Evolutionary conservation across 1,140 invertebrate genomes (phyloP), one percentile per base, ranked within the genome.

Genomic region (Wasmannia auropunctata): DNA sequence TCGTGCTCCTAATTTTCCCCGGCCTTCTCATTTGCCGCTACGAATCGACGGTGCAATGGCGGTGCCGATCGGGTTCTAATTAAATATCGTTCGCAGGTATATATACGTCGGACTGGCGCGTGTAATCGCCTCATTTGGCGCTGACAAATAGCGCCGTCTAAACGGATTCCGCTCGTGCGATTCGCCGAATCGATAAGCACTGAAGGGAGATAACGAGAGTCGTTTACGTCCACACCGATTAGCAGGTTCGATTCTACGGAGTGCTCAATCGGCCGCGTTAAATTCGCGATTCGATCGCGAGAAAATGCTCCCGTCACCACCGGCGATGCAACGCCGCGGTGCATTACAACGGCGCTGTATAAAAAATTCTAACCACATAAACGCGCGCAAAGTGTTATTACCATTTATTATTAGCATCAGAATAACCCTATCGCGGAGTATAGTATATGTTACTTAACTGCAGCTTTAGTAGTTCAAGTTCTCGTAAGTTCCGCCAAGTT

Each of bases 81-180:
- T 90, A 89, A 89, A 89, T 89, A 89, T 86, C 88, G 54, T n/a
- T 31, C 25, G 56, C 28, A 77, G 34, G 43, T 79, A 63, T 86
- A 70, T 84, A 80, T 67, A 77, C 70, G 22, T 60, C 60, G 40
- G 54, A 40, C 34, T 46, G 80, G 14, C 63, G 31, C 43, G 63
- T 88, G 89, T 86, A 91, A 89, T 87, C 86, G 86, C 79, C 87
- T 91, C 87, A 91, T 91, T 91, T 89, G 86, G 70, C 25, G 37
- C 70, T 91, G 90, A 91, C 87, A 91, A 91, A 91, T 91, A 91
- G 86, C 87, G 77, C 74, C 90, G 88, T 87, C 79, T 75, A 89
- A 91, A 89, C 87, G 89, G 90, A 91, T 91, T 89, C 75, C 86
- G 87, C 72, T 87, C 54, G 83, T 75, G 77, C 87, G 83, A 91